Evolutionary conservation across 2,797 vertebrate species (phyloP).

Genomic region (Platalea minor): DNA sequence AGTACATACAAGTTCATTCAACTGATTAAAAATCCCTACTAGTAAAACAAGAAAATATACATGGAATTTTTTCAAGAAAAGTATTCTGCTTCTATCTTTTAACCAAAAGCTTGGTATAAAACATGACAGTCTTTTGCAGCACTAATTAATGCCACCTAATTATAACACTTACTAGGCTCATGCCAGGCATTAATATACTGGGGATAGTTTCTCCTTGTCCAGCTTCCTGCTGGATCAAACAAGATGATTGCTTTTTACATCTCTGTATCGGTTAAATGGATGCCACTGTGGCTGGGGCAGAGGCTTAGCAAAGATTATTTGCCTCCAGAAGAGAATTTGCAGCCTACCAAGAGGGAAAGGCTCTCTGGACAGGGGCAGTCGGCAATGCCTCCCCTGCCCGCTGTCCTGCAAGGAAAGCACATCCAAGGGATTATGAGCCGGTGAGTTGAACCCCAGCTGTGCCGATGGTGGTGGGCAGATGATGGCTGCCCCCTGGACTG

Average conservation of each 20-base stretch:
- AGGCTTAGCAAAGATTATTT: slow-evolving; percentile 4
- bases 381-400: background rate
- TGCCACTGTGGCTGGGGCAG: background rate
- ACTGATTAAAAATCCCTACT: slow-evolving; percentile 75
- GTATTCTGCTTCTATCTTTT: slow-evolving; percentile 43
- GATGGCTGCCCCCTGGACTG: background rate
- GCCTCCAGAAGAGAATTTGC: background rate
- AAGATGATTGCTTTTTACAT: slow-evolving; percentile 36
- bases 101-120: slow-evolving; percentile 47
- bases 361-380: background rate
- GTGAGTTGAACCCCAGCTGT: rapidly evolving
- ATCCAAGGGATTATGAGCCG: background rate
- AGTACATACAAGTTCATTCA: slow-evolving; percentile 81
- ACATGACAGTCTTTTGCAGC: slow-evolving; percentile 44
- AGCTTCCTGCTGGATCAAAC: slow-evolving; percentile 24
- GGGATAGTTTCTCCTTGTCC: slow-evolving; percentile 31
- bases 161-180: slow-evolving; percentile 47
- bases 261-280: slow-evolving; percentile 23
- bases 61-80: slow-evolving; percentile 38
- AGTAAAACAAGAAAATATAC: slow-evolving; percentile 74
- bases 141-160: slow-evolving; percentile 70
- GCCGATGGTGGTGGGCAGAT: background rate
- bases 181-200: slow-evolving; percentile 55
- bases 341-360: background rate
- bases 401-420: rapidly evolving